These are phyloP conservation scores for Plagodis dolabraria DNA, from an alignment of 2,888 invertebrate genomes.

Conservation along the genomic window DNA sequence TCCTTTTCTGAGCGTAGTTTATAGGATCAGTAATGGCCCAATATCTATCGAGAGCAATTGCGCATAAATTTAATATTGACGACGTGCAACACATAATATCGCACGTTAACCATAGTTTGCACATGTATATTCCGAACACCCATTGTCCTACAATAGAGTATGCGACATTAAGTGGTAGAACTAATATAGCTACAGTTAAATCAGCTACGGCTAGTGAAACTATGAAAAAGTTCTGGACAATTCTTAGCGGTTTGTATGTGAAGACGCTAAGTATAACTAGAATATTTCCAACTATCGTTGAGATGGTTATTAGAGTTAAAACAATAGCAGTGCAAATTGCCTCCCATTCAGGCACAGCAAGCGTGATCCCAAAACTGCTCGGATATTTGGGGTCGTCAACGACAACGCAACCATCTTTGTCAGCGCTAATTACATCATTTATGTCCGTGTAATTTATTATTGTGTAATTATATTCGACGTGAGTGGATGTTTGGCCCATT, in stretches of 20 bases:
- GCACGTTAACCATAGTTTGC: conserved; percentile 98
- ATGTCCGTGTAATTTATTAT: conserved; percentile 62
- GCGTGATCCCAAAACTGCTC: conserved; percentile 88
- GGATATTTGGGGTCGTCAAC: conserved; percentile 82
- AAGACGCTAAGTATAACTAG: conserved; percentile 98
- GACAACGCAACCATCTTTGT: conserved; percentile 74
- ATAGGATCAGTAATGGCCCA: conserved; percentile 98
- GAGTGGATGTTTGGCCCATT: conserved; percentile 75
- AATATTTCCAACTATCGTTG: conserved; percentile 96
- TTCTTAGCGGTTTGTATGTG: conserved; percentile 95
- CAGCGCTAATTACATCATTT: conserved; percentile 59
- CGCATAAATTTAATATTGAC: conserved; percentile 96
- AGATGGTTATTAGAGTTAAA: conserved; percentile 92
- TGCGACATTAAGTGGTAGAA: conserved; percentile 96
- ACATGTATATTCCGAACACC: conserved; percentile 96
- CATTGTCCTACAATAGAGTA: conserved; percentile 96
- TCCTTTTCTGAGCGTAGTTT: conserved; percentile 96
- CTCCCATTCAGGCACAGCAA: conserved; percentile 94
- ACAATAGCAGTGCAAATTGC: conserved; percentile 92
- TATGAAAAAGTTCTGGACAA: conserved; percentile 98
- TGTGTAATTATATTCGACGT: conserved; percentile 62
- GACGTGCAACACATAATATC: conserved; percentile 98
- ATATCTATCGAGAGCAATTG: conserved; percentile 97
- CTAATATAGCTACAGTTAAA: conserved; percentile 94
- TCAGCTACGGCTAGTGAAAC: conserved; percentile 98